Base-by-base conservation (phyloP, 1,140 invertebrate species). In the Ylistrum balloti region DNA sequence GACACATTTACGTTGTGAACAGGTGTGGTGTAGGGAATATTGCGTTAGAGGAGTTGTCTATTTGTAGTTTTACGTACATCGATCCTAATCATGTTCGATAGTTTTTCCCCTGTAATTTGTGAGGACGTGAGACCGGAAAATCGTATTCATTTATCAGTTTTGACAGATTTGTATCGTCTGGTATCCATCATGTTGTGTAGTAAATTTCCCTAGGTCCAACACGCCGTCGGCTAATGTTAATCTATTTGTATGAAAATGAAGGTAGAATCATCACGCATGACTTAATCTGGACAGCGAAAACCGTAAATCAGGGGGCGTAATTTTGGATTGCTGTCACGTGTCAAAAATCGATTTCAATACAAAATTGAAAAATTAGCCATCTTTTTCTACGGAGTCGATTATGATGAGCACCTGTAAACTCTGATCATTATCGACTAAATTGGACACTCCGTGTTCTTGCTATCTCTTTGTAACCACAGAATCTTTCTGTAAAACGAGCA, bases 41-140 rank as follows among this genome's bases (percentile, higher is more conserved):
- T 74, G 9, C 56, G n/a, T 74, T 28, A 28, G 56, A n/a, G 17
- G 11, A n/a, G n/a, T 74, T 74, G 15, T 74, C 56, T 28, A 74
- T 11, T 74, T 17, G 56, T 28, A 74, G 28, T 17, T 28, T 74
- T 28, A 28, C 56, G n/a, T 28, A 28, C 5, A 5, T 28, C 28
- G 22, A 3, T n/a, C n/a, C n/a, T 74, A n/a, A 74, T 74, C 22
- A 11, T 28, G 9, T 1, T 74, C 56, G 22, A 74, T 11, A 28
- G 56, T 74, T 74, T 28, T n/a, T 74, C 2, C 56, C n/a, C 56
- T 74, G 56, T 74, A 74, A 74, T 74, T 74, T 74, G 56, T 74
- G 56, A 74, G 56, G 56, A 74, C n/a, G 56, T 74, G 56, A n/a
- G 56, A n/a, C 56, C 56, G 56, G 56, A 74, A 74, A 45, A 74